These are phyloP conservation scores for Borostomias antarcticus DNA, from an alignment of 2,797 vertebrate species.

Conservation along the genomic window DNA sequence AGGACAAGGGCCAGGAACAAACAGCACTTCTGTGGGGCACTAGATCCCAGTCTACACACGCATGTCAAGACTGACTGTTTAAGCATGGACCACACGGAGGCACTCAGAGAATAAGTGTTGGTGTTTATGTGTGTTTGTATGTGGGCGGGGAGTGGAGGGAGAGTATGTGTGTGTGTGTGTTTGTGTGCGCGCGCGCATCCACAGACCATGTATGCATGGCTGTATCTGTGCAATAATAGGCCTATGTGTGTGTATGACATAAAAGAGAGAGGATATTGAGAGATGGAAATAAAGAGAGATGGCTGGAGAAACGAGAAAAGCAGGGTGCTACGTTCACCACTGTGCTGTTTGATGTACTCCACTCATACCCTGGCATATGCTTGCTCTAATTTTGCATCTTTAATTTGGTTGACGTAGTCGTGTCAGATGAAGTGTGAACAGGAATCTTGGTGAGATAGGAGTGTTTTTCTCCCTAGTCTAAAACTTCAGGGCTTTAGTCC, in stretches of 20 bases:
- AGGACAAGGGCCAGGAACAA: background rate
- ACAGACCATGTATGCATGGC: no score
- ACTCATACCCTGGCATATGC: slow-evolving; percentile 6
- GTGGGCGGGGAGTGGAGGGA: slow-evolving; percentile 1
- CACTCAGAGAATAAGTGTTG: background rate
- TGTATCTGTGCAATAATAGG: no score
- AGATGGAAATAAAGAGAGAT: no score
- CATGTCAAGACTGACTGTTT: no score
- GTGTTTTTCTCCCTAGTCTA: slow-evolving; percentile 8
- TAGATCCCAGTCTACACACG: no score
- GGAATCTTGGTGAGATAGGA: background rate
- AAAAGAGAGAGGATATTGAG: background rate
- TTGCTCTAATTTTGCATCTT: slow-evolving; percentile 20
- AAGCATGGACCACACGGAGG: slow-evolving; percentile 6
- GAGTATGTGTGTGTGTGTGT: background rate
- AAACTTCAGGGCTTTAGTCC: slow-evolving; percentile 18
- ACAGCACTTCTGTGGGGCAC: background rate
- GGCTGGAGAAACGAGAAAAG: slow-evolving; percentile 6
- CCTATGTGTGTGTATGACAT: no score
- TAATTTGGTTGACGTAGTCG: slow-evolving; percentile 11
- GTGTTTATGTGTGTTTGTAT: background rate
- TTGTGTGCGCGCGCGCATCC: no score
- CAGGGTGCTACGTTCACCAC: slow-evolving; percentile 8
- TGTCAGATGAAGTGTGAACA: slow-evolving; percentile 25
- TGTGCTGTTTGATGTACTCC: slow-evolving; percentile 4